Evolutionary conservation across 2,797 vertebrate genomes (phyloP), one percentile per base, ranked within the genome.

Genomic region (Sternotherus odoratus): DNA sequence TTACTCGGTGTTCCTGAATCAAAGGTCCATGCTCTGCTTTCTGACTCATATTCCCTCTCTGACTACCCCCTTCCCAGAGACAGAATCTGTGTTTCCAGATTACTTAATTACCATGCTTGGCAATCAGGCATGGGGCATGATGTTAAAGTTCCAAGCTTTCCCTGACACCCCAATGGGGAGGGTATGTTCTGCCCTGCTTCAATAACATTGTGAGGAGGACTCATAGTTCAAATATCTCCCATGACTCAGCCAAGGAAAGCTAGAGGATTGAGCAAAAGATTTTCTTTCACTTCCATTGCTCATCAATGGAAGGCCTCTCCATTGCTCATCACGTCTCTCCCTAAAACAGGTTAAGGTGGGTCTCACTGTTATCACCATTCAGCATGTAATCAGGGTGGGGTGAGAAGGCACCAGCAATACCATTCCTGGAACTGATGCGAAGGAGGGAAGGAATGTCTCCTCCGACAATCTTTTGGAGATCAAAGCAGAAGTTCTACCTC

Each of bases 391-490:
- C 39, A 87, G 49, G 49, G 24, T 7, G 3, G 16, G 79, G 51
- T 4, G 19, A 43, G 21, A 0, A 60, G 21, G 30, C 75, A 92
- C 23, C 26, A 63, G 48, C 51, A 69, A 3, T 1, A 1, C 69
- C 75, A 33, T 43, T 17, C 33, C 77, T 24, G 36, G 19, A 69
- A 39, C 11, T 69, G 66, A 23, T 24, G 10, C 24, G n/a, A 69
- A 39, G 66, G 36, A 17, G n/a, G 66, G 5, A 36, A 69, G 66
- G 66, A 69, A 39, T 5, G 57, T 56, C 16, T 83, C 12, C 6
- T 77, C n/a, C 5, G 85, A 0, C 4, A 2, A 36, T 0, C 0
- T 8, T 74, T 87, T 81, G 50, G 80, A 15, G 8, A 72, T 39
- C 24, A 57, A 53, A n/a, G 19, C 48, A 82, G 28, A 36, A 8